phyloP scores from a whole-genome alignment of 1,140 invertebrate genomes.

The Araneus ventricosus region DNA sequence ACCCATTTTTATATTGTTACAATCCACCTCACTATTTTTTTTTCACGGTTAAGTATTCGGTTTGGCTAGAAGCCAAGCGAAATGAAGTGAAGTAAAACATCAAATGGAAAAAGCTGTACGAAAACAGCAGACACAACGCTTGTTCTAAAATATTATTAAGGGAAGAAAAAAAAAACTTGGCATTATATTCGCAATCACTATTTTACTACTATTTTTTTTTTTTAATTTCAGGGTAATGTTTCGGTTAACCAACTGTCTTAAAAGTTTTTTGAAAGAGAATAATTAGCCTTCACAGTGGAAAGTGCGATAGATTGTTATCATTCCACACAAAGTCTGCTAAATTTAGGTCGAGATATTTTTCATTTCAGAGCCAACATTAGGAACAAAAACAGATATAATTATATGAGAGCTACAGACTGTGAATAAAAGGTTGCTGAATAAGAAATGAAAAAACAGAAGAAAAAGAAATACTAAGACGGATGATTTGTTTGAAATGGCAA shows the following conservation, averaged over 20 bases:
- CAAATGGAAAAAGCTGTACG: neutral
- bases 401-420: neutral
- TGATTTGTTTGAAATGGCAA: no score
- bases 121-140: neutral
- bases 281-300: neutral
- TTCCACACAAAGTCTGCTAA: neutral
- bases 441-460: neutral
- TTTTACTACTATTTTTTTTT: neutral
- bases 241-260: neutral
- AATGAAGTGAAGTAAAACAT: constrained; percentile 7
- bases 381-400: neutral
- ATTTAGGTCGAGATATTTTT: neutral
- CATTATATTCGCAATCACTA: neutral
- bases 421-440: neutral
- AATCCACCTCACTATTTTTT: neutral
- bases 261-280: neutral
- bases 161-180: neutral
- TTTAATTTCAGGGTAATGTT: neutral
- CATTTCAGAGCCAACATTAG: neutral
- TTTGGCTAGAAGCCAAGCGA: neutral
- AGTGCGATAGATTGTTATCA: neutral
- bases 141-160: constrained; percentile 1
- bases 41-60: neutral
- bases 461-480: neutral
- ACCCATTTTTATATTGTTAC: neutral